A percentile compares a stretch with the other conserved stretches of the same genome.
These are phyloP conservation scores for Neelides sp. DNA, from an alignment of 1,140 invertebrate species.

Conservation along the genomic window DNA sequence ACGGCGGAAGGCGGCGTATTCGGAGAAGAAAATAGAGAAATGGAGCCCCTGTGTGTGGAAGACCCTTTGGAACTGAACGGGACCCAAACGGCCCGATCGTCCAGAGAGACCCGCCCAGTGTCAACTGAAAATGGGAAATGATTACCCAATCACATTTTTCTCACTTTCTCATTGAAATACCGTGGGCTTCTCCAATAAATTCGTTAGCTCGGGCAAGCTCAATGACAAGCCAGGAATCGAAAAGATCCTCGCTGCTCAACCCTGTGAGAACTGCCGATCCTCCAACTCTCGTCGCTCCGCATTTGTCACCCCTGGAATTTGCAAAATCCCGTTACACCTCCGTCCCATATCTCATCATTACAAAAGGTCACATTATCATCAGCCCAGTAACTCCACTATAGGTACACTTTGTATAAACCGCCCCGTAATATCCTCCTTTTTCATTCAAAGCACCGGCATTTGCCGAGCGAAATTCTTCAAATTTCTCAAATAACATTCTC, in stretches of 20 bases:
- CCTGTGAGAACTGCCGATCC: constrained; percentile 29
- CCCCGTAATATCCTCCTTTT: no score
- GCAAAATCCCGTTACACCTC: no score
- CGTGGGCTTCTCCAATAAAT: constrained; percentile 29
- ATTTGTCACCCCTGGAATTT: constrained; percentile 28
- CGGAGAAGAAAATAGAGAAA: constrained; percentile 22
- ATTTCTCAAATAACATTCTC: no score
- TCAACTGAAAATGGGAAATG: no score
- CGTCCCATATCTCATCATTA: no score
- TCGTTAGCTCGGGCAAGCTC: constrained; percentile 25
- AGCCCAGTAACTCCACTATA: no score
- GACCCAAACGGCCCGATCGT: constrained; percentile 31
- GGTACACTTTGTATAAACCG: no score
- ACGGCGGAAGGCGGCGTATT: constrained; percentile 24
- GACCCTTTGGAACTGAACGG: constrained; percentile 30
- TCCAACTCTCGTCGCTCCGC: constrained; percentile 28
- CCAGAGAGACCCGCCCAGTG: constrained; percentile 30
- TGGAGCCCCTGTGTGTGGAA: constrained; percentile 29
- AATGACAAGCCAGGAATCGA: constrained; percentile 31
- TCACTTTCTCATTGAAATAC: no score
- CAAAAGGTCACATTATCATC: no score
- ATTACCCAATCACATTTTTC: no score
- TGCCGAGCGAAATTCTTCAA: no score
- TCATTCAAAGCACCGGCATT: no score
- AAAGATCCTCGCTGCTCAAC: constrained; percentile 30